These are phyloP conservation scores for Apistogramma diplotaenia DNA, from an alignment of 2,113 vertebrate genomes.

Conservation along the genomic window DNA sequence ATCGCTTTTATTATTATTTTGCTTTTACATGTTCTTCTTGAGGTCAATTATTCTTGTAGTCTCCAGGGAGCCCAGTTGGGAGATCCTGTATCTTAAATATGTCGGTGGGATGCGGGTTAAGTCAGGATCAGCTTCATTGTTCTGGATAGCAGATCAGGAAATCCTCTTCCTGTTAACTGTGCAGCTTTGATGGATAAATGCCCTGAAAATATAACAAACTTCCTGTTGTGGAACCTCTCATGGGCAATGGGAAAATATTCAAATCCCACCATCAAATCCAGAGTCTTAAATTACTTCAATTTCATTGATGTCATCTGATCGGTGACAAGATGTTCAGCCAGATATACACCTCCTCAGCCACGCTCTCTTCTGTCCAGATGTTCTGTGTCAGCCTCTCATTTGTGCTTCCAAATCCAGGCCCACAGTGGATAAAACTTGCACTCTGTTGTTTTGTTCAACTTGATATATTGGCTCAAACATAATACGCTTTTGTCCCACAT, in stretches of 20 bases:
- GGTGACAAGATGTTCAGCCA: conserved; percentile 36
- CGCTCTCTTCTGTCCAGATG: conserved; percentile 37
- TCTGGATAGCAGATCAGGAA: neutral
- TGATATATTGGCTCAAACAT: conserved; percentile 4
- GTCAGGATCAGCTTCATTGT: neutral
- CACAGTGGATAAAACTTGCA: neutral
- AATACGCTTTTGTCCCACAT: neutral
- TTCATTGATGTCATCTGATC: conserved; percentile 30
- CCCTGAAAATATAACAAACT: conserved; percentile 5
- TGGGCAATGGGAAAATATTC: neutral
- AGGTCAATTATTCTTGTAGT: neutral
- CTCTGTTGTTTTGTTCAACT: conserved; percentile 6
- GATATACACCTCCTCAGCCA: conserved; percentile 14
- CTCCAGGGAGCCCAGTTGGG: neutral
- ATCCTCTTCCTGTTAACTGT: neutral
- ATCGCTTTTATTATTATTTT: neutral
- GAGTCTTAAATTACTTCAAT: neutral
- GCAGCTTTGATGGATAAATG: conserved; percentile 2
- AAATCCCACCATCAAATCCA: conserved; percentile 3
- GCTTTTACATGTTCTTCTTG: neutral
- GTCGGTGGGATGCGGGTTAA: neutral
- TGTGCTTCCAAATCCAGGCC: neutral
- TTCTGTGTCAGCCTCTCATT: conserved; percentile 6
- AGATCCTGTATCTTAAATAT: neutral
- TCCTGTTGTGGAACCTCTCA: conserved; percentile 26